These are phyloP conservation scores for Oligia latruncula DNA, from an alignment of 2,888 invertebrate species.

Conservation along the genomic window DNA sequence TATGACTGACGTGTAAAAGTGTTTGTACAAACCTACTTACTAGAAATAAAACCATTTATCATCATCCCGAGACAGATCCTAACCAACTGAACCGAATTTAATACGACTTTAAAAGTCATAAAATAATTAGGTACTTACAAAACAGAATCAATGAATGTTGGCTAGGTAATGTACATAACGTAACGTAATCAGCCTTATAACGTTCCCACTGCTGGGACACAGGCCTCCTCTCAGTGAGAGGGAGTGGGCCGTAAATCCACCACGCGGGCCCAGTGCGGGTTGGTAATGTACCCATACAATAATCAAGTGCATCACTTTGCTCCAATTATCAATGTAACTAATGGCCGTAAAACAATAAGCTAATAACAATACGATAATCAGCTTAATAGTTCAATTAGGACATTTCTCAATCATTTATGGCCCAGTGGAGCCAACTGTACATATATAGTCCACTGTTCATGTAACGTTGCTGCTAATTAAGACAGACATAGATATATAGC, in stretches of 20 bases:
- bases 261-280: too few species aligned
- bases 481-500: constrained; percentile 36
- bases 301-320: background rate
- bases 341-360: constrained; percentile 39
- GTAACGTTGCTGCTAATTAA: constrained; percentile 55
- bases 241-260: too few species aligned
- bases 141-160: background rate
- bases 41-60: too few species aligned
- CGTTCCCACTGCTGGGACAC: too few species aligned
- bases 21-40: too few species aligned
- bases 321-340: background rate
- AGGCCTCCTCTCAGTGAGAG: too few species aligned
- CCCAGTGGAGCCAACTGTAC: constrained; percentile 43
- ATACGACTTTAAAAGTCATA: background rate
- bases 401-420: constrained; percentile 58
- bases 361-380: constrained; percentile 53
- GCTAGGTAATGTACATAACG: too few species aligned
- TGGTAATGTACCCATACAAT: background rate
- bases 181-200: too few species aligned
- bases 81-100: background rate
- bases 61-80: background rate
- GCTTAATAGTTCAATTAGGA: constrained; percentile 57
- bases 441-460: constrained; percentile 46
- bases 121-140: background rate
- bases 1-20: too few species aligned